These are phyloP conservation scores for Philhelius pedissequus DNA, from an alignment of 2,888 invertebrate genomes.

Conservation along the genomic window DNA sequence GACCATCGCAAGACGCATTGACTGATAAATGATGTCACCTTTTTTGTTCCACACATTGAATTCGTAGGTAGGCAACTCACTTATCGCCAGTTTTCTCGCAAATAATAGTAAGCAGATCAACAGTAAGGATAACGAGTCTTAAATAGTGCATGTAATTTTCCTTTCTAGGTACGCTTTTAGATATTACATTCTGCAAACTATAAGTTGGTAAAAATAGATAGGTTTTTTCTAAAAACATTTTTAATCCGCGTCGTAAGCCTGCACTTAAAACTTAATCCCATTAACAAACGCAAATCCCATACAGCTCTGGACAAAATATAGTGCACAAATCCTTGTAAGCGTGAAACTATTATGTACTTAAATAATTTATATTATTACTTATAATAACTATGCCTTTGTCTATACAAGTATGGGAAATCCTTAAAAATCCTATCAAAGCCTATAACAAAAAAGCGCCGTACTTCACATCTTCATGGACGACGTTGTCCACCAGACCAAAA, in stretches of 20 bases:
- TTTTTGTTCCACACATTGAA: no score
- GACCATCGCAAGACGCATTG: no score
- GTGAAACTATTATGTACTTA: slow-evolving; percentile 38
- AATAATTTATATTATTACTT: slow-evolving; percentile 31
- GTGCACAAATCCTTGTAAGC: slow-evolving; percentile 12
- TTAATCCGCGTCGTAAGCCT: neutral
- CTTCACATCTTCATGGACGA: slow-evolving; percentile 2
- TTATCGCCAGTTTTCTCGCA: no score
- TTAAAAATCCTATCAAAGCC: slow-evolving; percentile 41
- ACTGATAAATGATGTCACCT: no score
- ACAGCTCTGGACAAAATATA: neutral
- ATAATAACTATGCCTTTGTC: neutral
- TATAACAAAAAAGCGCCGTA: neutral
- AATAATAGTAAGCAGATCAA: no score
- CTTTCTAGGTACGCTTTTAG: neutral
- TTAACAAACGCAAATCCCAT: neutral
- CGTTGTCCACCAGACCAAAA: neutral
- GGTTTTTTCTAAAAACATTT: neutral
- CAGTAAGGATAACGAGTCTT: no score
- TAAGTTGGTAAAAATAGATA: neutral
- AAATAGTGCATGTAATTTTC: no score
- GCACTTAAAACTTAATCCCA: neutral
- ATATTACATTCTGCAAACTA: neutral
- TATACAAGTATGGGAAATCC: slow-evolving; percentile 7
- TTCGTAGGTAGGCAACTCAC: no score